Evolutionary conservation across 2,113 vertebrate species (phyloP), one percentile per base, ranked within the genome.

Genomic region (Cephalopholis sonnerati): DNA sequence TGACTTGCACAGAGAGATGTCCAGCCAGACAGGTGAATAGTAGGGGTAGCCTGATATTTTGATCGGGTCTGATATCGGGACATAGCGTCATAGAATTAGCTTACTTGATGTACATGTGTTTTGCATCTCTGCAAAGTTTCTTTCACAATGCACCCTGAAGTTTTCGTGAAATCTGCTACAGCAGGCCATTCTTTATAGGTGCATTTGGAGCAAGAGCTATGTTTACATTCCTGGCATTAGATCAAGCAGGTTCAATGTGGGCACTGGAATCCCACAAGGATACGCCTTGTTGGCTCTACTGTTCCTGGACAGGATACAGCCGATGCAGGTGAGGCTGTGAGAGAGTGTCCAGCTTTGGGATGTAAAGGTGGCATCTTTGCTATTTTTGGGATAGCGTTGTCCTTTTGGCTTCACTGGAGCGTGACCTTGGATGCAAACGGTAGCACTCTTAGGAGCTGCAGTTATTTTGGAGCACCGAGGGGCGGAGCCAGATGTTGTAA

Each of bases 201-300:
- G 50, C 25, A 55, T 67, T 80, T 25, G 11, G 65, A 46, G 50
- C 44, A 20, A 10, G 65, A 55, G 29, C 48, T 20, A n/a, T 61
- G 53, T 75, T 71, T 77, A 74, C 73, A 80, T 74, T 73, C 62
- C 77, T 59, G 61, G 62, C 77, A 53, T 62, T 36, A 46, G 55
- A 79, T 55, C 61, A 64, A 29, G 68, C 41, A 77, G 48, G 13
- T 70, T 66, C 36, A 18, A 11, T 25, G 62, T 39, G 77, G 18
- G 24, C 68, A 29, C 18, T 54, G 53, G 22, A 69, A 29, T 61
- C 32, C 54, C 25, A 41, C 59, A 27, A 24, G 58, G 41, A 54
- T 64, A 51, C 20, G 6, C 44, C 74, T n/a, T 57, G n/a, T 73
- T 68, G 71, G 39, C 20, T 13, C 55, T 29, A 7, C 44, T 70